Evolutionary conservation across 2,888 invertebrate species (phyloP).

Genomic region (Limnephilus lunatus): DNA sequence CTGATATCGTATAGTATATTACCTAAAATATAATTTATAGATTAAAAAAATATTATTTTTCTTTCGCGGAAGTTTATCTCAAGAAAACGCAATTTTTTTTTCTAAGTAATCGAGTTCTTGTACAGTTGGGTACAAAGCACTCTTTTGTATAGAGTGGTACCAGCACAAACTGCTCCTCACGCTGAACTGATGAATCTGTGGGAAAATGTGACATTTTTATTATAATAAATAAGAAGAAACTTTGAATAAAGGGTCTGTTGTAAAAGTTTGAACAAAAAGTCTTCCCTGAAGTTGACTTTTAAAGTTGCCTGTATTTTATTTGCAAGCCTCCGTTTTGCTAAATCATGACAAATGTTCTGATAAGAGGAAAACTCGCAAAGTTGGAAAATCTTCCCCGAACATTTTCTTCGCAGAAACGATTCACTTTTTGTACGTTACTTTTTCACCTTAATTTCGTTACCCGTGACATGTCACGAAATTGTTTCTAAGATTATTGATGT

Average conservation of each 20-base stretch:
- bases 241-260: conserved; percentile 2
- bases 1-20: not conserved
- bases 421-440: conserved; percentile 4
- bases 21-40: not conserved
- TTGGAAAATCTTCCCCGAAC: not conserved
- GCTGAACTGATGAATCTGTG: not conserved
- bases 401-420: not conserved
- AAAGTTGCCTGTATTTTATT: conserved; percentile 5
- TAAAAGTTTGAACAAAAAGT: not conserved
- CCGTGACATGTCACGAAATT: conserved; percentile 27
- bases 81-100: too few relatives aligned
- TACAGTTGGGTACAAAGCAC: not conserved
- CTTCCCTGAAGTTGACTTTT: not conserved
- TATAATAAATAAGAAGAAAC: conserved; percentile 2
- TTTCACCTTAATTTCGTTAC: conserved; percentile 19
- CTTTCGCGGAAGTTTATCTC: not conserved
- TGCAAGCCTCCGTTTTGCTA: conserved; percentile 14
- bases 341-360: conserved; percentile 3
- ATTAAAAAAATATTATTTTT: not conserved
- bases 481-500: conserved; percentile 18
- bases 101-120: not conserved
- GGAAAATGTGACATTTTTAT: not conserved
- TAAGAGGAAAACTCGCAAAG: not conserved
- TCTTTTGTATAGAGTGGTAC: not conserved
- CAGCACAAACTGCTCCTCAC: not conserved